Base-by-base conservation (phyloP, 2,888 invertebrate genomes). In the Lasioglossum malachurum region DNA sequence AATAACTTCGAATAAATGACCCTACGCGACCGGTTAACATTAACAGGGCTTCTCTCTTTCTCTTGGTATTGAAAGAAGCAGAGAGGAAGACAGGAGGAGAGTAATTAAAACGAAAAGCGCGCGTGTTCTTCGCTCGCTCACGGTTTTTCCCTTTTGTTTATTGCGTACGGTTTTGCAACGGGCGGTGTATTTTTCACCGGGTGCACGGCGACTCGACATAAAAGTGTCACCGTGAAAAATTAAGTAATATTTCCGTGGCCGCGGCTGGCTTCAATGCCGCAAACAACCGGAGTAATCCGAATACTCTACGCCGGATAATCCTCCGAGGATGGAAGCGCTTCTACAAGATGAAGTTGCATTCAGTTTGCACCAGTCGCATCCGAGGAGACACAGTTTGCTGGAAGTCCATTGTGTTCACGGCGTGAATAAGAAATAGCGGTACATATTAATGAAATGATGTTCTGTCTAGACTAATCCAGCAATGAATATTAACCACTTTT, bases 151-250 rank as follows among this genome's bases (percentile, higher is more conserved):
- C 64, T 64, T 64, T 64, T 31, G 31, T 64, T 64, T 31, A 14
- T 19, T 14, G 31, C 16, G 31, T 7, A 27, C 31, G 64, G 57
- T 57, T 57, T 57, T 64, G 64, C 14, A 64, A 31, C 31, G 31
- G 7, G 31, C 44, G 72, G 16, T 27, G 49, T 27, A 38, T 74
- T 74, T 77, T 69, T 77, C 77, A 69, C 57, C 57, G n/a, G 12
- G 57, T 12, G 57, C 57, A 77, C 27, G 44, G 23, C 73, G 49
- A 49, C 57, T 57, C n/a, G 69, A n/a, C 69, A 77, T n/a, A 44
- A 77, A 83, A 80, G 57, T 57, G 75, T 79, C 75, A 44, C 16
- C 14, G 53, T 49, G 35, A 69, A 75, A 79, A 69, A 85, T 67
- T 72, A 76, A 69, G 76, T 44, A 75, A 86, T 80, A 82, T 76